Evolutionary conservation across 2,113 vertebrate species (phyloP), one percentile per base, ranked within the genome.

Genomic region (Suncus etruscus): DNA sequence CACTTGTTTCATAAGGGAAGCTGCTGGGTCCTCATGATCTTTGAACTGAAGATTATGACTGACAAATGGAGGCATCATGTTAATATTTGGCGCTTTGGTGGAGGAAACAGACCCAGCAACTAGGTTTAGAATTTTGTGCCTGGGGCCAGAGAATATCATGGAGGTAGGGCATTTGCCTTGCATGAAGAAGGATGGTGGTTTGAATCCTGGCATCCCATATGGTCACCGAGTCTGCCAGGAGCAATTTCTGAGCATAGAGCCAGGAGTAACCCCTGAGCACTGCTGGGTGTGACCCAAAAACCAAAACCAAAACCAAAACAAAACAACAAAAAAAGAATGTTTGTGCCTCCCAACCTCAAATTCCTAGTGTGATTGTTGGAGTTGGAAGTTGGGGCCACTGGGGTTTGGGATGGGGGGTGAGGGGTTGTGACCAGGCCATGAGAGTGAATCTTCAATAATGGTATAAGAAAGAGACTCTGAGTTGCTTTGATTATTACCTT

Each of bases 21-120:
- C 80, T 83, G 20, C 51, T 47, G 32, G 66, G 68, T 45, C 48
- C 82, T 79, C 29, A 6, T 84, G 45, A 77, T 81, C 65, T 51
- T 9, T 84, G 68, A 72, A 61, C 20, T 20, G 50, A 87, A 73
- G 22, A 68, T 29, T 58, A 0, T 73, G 15, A 31, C 72, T 83
- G 39, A 3, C 48, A 3, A 16, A 58, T 14, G 54, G 54, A 58
- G 54, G 54, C 14, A 58, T 66, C 14, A 24, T 70, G 29, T 89
- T 73, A 83, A 18, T 87, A 91, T 77, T 70, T 82, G 47, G 61
- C 85, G 83, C 73, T 70, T 83, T 76, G 27, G 3, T 86, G 61
- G 79, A 83, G 39, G 25, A 66, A 86, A 70, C 51, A 87, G 27
- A 65, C 14, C 27, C 83, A 22, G 58, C 22, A 68, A 14, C 25